Conservation (phyloP, 2,888 invertebrate species). For the Tineola bisselliella region DNA sequence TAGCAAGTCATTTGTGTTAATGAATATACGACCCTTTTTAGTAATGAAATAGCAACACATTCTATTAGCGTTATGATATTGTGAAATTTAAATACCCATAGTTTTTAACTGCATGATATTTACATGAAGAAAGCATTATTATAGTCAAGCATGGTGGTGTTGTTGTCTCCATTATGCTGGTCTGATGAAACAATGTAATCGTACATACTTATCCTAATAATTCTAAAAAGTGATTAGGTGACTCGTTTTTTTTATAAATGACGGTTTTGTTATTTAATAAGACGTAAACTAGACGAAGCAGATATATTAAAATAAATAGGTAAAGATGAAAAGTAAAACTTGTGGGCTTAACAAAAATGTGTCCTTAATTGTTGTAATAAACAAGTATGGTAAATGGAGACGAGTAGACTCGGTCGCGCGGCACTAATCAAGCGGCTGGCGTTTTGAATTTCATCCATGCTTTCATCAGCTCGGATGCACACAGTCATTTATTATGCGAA, state of each 20-base stretch:
- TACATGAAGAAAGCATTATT: too few species aligned
- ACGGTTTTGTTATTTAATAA: too few species aligned
- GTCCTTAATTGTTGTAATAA: not conserved
- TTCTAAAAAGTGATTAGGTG: too few species aligned
- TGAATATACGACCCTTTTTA: constrained; percentile 23
- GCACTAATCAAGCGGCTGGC: constrained; percentile 12
- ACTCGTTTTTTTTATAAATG: too few species aligned
- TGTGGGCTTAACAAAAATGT: too few species aligned
- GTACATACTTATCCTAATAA: too few species aligned
- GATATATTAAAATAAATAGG: too few species aligned
- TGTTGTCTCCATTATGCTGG: too few species aligned
- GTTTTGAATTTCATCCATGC: constrained; percentile 40
- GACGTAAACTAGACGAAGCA: too few species aligned
- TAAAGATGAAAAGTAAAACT: too few species aligned
- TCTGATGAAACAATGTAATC: too few species aligned
- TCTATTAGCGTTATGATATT: not conserved
- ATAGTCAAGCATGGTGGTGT: too few species aligned
- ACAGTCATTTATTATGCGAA: constrained; percentile 9
- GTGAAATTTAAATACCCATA: not conserved
- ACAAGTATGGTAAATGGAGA: constrained; percentile 14
- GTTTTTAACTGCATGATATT: not conserved
- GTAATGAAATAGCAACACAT: not conserved
- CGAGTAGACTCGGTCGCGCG: constrained; percentile 9
- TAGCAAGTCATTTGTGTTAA: constrained; percentile 51
- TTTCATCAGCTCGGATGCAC: constrained; percentile 30